Evolutionary conservation across 2,113 vertebrate genomes (phyloP), one percentile per base, ranked within the genome.

Genomic region (Laterallus jamaicensis): DNA sequence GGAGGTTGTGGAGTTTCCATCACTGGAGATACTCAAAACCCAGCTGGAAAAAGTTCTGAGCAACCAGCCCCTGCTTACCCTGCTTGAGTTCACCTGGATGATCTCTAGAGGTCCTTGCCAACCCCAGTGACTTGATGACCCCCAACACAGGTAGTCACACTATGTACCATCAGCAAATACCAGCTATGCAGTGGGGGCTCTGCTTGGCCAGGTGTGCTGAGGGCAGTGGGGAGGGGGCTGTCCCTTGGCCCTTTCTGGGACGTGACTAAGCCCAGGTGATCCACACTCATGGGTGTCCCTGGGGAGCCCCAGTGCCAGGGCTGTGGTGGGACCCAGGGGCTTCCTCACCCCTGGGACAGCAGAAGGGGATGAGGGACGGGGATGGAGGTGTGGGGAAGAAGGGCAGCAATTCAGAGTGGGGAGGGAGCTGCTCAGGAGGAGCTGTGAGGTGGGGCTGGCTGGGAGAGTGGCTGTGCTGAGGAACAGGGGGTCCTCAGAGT

Each of bases 241-340:
- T 59, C 20, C 24, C 11, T 3, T 40, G 50, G n/a, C 29, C 24
- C n/a, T 39, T 67, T n/a, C 58, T 56, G 35, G 42, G 59, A 25
- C 1, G 1, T 21, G 37, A 50, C 19, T 6, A n/a, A 40, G 29
- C 12, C 29, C 3, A 1, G 7, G 31, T 0, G 3, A 35, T 50
- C 68, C 3, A 58, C 32, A 37, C 21, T 28, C 14, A 25, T 0
- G 2, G 31, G 58, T 5, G 2, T 25, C 42, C 40, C 40, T 25
- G 59, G 49, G 56, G 18, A 71, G 10, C n/a, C 54, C 25, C 63
- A 31, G 63, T 52, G 10, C 64, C 63, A 37, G 12, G 50, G 28
- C 35, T 42, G 10, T 28, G 56, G 52, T 21, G 67, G 56, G 49
- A 10, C 39, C 40, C 47, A 54, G n/a, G 29, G 29, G n/a, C 12